Evolutionary conservation across 30 jellyfish, hydroid and myxozoan species (phyloP).

Genomic region (Cassiopea andromeda): DNA sequence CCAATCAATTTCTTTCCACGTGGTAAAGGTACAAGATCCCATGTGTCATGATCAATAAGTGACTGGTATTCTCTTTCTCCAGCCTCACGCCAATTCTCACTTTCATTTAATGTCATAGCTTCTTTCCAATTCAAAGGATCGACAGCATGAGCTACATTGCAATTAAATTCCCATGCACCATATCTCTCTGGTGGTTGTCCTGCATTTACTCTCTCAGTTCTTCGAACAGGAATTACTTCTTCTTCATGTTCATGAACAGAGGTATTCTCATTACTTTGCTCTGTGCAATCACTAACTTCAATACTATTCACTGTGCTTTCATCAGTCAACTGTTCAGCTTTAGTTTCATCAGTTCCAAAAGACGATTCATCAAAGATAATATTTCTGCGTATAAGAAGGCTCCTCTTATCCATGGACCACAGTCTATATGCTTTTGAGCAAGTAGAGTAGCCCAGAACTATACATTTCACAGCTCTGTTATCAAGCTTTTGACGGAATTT

Average conservation of each 20-base stretch:
- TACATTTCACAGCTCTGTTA: slow-evolving; percentile 27
- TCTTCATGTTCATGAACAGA: background rate
- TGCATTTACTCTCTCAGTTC: background rate
- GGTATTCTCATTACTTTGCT: background rate
- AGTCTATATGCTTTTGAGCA: slow-evolving; percentile 35
- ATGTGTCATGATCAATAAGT: background rate
- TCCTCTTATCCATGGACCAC: slow-evolving; percentile 37
- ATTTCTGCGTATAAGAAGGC: slow-evolving; percentile 4
- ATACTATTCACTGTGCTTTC: background rate
- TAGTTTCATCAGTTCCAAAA: background rate
- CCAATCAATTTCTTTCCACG: background rate
- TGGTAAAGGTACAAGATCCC: background rate
- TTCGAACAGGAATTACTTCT: background rate
- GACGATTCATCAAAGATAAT: background rate
- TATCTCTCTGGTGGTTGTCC: background rate
- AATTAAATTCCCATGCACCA: background rate
- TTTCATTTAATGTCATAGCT: background rate
- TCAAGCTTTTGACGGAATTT: slow-evolving; percentile 27
- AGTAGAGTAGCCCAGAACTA: slow-evolving; percentile 50
- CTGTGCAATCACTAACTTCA: background rate
- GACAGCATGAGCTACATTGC: background rate
- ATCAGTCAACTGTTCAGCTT: background rate
- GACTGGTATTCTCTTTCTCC: background rate
- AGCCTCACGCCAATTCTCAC: background rate
- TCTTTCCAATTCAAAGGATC: background rate